These are phyloP conservation scores for Harpalus rubripes DNA, from an alignment of 2,888 invertebrate genomes.

Conservation along the genomic window DNA sequence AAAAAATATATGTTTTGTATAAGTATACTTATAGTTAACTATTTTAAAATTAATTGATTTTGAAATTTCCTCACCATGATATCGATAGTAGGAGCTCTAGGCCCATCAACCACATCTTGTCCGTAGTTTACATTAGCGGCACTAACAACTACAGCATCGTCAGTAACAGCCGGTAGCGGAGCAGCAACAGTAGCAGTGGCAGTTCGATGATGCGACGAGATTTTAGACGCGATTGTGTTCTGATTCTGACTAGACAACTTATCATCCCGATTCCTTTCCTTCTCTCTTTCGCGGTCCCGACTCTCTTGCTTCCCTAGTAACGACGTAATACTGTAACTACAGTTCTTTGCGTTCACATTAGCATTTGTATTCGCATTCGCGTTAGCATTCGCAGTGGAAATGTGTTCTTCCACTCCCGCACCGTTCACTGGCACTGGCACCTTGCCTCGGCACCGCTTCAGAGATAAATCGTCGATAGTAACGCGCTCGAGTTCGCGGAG, in stretches of 20 bases:
- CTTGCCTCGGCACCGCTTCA: conserved; percentile 80
- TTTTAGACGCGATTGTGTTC: conserved; percentile 52
- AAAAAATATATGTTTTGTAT: no score
- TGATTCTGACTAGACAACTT: conserved; percentile 67
- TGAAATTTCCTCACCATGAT: conserved; percentile 28
- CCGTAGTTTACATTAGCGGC: conserved; percentile 25
- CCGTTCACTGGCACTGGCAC: conserved; percentile 27
- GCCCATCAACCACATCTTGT: conserved; percentile 19
- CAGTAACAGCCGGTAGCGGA: not conserved
- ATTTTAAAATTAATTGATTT: no score
- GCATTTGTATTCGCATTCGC: conserved; percentile 63
- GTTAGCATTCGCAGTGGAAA: conserved; percentile 63
- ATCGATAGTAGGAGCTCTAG: conserved; percentile 26
- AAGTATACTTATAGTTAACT: no score
- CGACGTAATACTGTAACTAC: conserved; percentile 92
- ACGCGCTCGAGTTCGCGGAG: conserved; percentile 90
- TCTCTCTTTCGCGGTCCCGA: conserved; percentile 3
- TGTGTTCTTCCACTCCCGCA: conserved; percentile 44
- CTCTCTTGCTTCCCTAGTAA: conserved; percentile 81
- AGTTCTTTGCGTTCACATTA: conserved; percentile 74
- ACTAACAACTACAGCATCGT: not conserved
- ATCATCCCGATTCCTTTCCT: conserved; percentile 47
- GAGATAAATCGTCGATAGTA: conserved; percentile 81
- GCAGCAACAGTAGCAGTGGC: conserved; percentile 21
- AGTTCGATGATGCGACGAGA: conserved; percentile 54